Evolutionary conservation across 2,113 vertebrate species (phyloP).

Genomic region (Sitta europaea): DNA sequence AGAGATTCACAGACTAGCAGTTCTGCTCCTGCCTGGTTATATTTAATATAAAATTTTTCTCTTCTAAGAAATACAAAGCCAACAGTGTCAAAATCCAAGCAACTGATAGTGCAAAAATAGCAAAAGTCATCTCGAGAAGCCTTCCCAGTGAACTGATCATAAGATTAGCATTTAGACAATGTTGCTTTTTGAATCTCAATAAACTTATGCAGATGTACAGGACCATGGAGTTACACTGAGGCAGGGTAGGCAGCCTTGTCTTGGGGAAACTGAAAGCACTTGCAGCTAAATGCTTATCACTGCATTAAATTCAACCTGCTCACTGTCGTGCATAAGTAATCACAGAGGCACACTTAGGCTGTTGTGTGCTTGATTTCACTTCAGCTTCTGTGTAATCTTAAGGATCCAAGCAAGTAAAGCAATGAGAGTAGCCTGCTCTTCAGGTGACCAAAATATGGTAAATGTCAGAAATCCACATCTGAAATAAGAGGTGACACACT

Average conservation of each 20-base stretch:
- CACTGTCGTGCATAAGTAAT: not conserved
- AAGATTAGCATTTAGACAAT: not conserved
- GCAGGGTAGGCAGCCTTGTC: not conserved
- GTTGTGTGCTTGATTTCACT: not conserved
- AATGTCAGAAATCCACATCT: slow-evolving; percentile 58
- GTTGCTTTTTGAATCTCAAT: not conserved
- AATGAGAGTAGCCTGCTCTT: not conserved
- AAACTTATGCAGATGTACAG: not conserved
- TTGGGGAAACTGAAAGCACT: slow-evolving; percentile 17
- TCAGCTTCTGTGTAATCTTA: not conserved
- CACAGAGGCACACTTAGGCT: not conserved
- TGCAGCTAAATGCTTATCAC: not conserved
- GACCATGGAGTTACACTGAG: not conserved
- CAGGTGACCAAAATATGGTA: slow-evolving; percentile 37
- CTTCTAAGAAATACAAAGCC: not conserved
- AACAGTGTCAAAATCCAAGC: not conserved
- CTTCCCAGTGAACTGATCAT: not conserved
- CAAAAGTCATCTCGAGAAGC: not conserved
- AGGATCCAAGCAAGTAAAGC: not conserved
- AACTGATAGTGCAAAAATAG: not conserved
- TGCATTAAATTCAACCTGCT: not conserved
- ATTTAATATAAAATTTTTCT: not conserved
- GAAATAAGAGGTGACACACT: not conserved
- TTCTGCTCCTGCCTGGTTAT: not conserved
- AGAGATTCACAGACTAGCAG: not conserved